Percentiles rank a stretch among this genome's conserved stretches.
These are phyloP conservation scores for Chloromyia formosa DNA, from an alignment of 2,888 invertebrate species.

Conservation along the genomic window DNA sequence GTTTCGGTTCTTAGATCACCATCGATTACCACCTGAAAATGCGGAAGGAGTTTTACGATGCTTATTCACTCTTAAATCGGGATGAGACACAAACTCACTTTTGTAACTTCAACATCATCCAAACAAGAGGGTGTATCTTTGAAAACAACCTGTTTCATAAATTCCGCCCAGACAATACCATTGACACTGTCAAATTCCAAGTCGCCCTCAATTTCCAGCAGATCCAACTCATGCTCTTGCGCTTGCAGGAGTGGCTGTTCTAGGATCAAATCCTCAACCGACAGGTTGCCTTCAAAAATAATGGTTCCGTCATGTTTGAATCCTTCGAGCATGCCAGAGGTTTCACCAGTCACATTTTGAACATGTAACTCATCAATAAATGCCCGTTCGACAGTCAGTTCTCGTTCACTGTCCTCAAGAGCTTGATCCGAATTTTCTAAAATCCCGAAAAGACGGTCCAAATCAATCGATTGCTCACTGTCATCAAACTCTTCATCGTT, in stretches of 20 bases:
- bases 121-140: conserved; percentile 62
- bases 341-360: conserved; percentile 56
- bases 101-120: conserved; percentile 59
- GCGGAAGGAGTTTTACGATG: conserved; percentile 44
- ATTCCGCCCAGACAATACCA: conserved; percentile 63
- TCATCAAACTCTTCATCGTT: conserved; percentile 57
- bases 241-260: background rate
- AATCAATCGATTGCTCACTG: conserved; percentile 54
- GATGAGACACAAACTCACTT: conserved; percentile 60
- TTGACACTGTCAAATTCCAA: conserved; percentile 63
- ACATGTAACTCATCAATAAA: conserved; percentile 56
- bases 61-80: too few species aligned
- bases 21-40: conserved; percentile 62
- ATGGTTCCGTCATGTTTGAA: conserved; percentile 56
- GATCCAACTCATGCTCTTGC: background rate
- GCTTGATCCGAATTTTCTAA: conserved; percentile 42
- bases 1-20: conserved; percentile 56
- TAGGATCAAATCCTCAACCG: conserved; percentile 47
- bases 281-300: conserved; percentile 54
- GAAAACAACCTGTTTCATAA: conserved; percentile 64
- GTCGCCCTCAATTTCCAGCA: conserved; percentile 54
- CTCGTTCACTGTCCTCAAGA: conserved; percentile 47
- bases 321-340: conserved; percentile 53
- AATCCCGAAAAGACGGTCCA: conserved; percentile 54
- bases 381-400: conserved; percentile 55